Evolutionary conservation across 2,888 invertebrate species (phyloP).

Genomic region (Germaria angustata): DNA sequence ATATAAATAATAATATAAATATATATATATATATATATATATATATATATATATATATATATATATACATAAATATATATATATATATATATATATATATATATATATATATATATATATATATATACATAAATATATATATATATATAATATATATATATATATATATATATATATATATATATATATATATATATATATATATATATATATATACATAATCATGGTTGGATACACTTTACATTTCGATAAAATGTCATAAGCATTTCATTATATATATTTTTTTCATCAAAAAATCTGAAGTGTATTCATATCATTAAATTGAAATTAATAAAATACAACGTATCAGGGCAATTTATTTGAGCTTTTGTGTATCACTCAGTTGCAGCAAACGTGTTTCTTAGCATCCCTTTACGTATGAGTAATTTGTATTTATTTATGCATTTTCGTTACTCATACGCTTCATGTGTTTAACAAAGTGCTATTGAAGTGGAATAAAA

Average conservation of each 20-base stretch:
- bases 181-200: too few species aligned
- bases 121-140: too few species aligned
- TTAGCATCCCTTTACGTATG: neutral
- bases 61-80: too few species aligned
- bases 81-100: too few species aligned
- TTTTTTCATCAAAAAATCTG: neutral
- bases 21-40: too few species aligned
- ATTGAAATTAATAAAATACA: constrained; percentile 2
- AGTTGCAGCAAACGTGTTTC: neutral
- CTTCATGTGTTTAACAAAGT: neutral
- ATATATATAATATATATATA: too few species aligned
- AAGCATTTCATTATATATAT: neutral
- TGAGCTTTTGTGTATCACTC: neutral
- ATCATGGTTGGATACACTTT: neutral
- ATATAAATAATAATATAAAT: too few species aligned
- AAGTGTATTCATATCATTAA: constrained; percentile 11
- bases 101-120: too few species aligned
- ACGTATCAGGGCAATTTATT: neutral
- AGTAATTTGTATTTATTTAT: constrained; percentile 8
- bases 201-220: neutral
- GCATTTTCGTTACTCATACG: neutral
- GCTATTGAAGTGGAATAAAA: neutral
- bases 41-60: too few species aligned
- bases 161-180: too few species aligned
- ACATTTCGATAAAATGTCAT: neutral